These are phyloP conservation scores for Tragelaphus scriptus DNA, from an alignment of 2,113 vertebrate species.

Conservation along the genomic window DNA sequence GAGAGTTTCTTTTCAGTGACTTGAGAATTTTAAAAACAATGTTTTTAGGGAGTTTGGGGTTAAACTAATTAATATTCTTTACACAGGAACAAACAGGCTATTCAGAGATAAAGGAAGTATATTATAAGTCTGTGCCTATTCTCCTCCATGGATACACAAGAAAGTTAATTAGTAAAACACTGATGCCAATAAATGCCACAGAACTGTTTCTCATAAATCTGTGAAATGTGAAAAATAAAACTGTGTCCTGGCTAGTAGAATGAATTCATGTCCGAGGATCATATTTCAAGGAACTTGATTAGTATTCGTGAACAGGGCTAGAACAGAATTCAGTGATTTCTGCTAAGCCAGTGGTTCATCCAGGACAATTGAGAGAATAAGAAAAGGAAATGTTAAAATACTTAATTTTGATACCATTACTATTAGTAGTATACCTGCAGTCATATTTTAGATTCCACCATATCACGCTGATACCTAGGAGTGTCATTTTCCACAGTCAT, in stretches of 20 bases:
- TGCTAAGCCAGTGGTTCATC: neutral
- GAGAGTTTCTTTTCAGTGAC: constrained; percentile 7
- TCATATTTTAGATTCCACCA: neutral
- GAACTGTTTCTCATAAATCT: neutral
- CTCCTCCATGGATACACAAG: neutral
- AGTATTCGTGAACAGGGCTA: neutral
- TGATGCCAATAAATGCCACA: constrained; percentile 35
- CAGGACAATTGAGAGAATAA: neutral
- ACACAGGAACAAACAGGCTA: constrained; percentile 5
- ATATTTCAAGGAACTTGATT: constrained; percentile 29
- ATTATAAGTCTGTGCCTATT: constrained; percentile 16
- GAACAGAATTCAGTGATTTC: neutral
- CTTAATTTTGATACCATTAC: neutral
- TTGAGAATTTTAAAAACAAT: neutral
- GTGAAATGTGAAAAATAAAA: constrained; percentile 58
- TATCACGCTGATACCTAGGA: neutral
- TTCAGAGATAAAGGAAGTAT: constrained; percentile 35
- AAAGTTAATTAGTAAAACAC: constrained; percentile 45
- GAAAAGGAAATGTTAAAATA: neutral
- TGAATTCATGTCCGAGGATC: constrained; percentile 18
- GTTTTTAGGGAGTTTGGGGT: neutral
- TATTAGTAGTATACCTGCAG: neutral
- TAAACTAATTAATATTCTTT: neutral
- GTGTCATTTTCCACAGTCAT: neutral
- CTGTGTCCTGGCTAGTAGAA: neutral